Evolutionary conservation across 2,888 invertebrate species (phyloP).

Genomic region (Leptopilina myrica): DNA sequence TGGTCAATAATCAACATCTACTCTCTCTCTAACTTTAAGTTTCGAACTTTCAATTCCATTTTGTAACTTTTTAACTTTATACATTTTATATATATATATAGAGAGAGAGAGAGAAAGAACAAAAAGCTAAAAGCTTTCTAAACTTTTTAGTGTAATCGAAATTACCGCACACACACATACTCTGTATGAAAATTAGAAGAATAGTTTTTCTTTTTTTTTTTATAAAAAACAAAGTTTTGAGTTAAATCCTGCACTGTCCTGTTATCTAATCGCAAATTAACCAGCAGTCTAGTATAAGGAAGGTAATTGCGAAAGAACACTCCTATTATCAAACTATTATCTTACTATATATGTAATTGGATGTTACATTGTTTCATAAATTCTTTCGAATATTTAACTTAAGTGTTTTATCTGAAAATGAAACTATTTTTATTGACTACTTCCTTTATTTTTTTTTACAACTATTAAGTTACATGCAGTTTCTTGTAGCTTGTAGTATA

Average conservation of each 20-base stretch:
- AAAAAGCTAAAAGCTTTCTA: too few relatives aligned
- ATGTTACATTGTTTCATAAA: conserved; percentile 5
- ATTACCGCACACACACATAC: too few relatives aligned
- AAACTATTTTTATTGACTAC: background rate
- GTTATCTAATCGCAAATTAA: background rate
- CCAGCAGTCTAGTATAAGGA: background rate
- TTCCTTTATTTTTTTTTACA: background rate
- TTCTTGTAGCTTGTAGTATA: too few relatives aligned
- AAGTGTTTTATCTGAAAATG: conserved; percentile 7
- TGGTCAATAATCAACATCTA: conserved; percentile 15
- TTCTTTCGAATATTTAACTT: background rate
- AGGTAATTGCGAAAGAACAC: conserved; percentile 15
- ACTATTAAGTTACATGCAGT: background rate
- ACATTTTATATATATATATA: too few relatives aligned
- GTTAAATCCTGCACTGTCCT: background rate
- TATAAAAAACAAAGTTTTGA: background rate
- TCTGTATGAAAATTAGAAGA: too few relatives aligned
- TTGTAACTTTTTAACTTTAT: background rate
- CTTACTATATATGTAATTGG: conserved; percentile 1
- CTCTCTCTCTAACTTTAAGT: conserved; percentile 7
- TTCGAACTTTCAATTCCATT: background rate
- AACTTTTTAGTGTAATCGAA: too few relatives aligned
- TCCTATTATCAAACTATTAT: conserved; percentile 6
- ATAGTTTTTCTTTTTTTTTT: too few relatives aligned
- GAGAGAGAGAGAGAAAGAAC: too few relatives aligned